These are phyloP conservation scores for Paedocypris micromegethes DNA, from an alignment of 2,797 vertebrate species.

Conservation along the genomic window DNA sequence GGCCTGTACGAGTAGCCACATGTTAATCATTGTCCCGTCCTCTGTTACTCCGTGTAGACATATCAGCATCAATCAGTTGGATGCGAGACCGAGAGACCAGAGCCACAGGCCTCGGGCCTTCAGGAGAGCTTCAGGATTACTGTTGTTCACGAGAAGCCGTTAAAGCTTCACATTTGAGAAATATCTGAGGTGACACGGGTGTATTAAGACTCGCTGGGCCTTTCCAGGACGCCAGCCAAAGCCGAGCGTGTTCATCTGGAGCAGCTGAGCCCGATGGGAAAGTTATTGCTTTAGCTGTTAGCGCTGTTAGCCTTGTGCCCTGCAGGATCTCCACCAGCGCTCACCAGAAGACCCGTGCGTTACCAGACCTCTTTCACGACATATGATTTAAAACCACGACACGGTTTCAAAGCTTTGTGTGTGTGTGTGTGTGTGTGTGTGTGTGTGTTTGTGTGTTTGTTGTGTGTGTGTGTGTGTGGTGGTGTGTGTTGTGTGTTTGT, in stretches of 20 bases:
- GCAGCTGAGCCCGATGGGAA: neutral
- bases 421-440: too few species aligned
- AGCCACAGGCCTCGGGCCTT: neutral
- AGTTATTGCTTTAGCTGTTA: neutral
- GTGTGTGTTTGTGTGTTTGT: too few species aligned
- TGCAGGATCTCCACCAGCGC: too few species aligned
- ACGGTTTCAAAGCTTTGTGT: too few species aligned
- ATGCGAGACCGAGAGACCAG: neutral
- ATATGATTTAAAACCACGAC: too few species aligned
- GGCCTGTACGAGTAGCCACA: constrained; percentile 2
- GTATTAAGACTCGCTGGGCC: neutral
- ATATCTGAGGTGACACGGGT: constrained; percentile 13
- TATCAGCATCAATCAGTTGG: constrained; percentile 12
- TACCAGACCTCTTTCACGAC: too few species aligned
- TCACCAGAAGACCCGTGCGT: too few species aligned
- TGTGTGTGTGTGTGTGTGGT: too few species aligned
- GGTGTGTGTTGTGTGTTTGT: too few species aligned
- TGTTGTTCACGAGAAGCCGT: neutral
- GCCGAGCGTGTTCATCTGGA: neutral
- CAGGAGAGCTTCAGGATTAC: neutral
- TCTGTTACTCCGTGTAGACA: constrained; percentile 13
- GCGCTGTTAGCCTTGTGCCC: neutral
- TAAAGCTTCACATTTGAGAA: constrained; percentile 5
- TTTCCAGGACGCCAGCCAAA: constrained; percentile 3
- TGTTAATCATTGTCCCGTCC: neutral